A percentile compares a stretch with the other conserved stretches of the same genome.
These are phyloP conservation scores for Silurus lanzhouensis DNA, from an alignment of 2,797 vertebrate species.

Conservation along the genomic window DNA sequence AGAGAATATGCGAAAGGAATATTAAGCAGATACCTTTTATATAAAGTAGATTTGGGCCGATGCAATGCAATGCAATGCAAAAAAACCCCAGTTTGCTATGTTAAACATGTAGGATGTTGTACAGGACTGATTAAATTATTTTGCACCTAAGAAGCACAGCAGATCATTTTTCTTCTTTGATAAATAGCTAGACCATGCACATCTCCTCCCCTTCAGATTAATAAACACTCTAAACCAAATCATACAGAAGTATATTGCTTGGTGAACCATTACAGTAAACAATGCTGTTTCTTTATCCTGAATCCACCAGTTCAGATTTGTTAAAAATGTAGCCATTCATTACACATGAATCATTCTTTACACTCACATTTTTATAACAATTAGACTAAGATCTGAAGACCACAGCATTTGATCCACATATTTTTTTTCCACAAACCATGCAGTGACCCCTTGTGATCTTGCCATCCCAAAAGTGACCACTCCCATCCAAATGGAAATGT, in stretches of 20 bases:
- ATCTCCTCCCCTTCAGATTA: conserved; percentile 11
- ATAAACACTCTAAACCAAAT: conserved; percentile 1
- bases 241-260: conserved; percentile 9
- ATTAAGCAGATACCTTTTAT: background rate
- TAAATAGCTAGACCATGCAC: conserved; percentile 20
- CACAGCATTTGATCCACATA: background rate
- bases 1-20: background rate
- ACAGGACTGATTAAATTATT: conserved; percentile 22
- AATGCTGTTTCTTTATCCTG: conserved; percentile 16
- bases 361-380: background rate
- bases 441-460: background rate
- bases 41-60: background rate
- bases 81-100: background rate
- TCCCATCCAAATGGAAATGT: background rate
- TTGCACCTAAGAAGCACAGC: conserved; percentile 10
- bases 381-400: background rate
- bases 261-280: conserved; percentile 29
- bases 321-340: conserved; percentile 1
- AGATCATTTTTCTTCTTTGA: background rate
- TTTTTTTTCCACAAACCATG: background rate
- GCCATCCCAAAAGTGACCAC: background rate
- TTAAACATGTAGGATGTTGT: conserved; percentile 4
- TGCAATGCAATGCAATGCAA: background rate
- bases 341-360: conserved; percentile 8
- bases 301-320: background rate